These are phyloP conservation scores for Aepyceros melampus DNA, from an alignment of 2,113 vertebrate genomes.

Conservation along the genomic window DNA sequence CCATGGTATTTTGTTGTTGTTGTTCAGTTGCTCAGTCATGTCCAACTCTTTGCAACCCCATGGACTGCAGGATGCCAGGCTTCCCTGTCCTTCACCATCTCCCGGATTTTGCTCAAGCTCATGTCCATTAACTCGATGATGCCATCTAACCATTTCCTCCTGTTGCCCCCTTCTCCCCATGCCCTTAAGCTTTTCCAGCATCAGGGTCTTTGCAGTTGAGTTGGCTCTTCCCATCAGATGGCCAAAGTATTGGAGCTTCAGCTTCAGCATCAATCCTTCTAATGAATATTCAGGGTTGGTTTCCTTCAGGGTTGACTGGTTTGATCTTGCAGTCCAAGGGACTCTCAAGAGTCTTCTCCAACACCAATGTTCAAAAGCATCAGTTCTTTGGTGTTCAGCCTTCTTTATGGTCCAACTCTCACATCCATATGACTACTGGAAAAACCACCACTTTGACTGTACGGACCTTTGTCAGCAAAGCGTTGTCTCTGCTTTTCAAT, in stretches of 20 bases:
- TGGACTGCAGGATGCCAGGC: neutral
- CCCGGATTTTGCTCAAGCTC: neutral
- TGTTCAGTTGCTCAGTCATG: neutral
- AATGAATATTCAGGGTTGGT: neutral
- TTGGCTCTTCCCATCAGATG: neutral
- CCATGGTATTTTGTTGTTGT: neutral
- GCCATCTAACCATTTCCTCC: neutral
- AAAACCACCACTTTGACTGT: neutral
- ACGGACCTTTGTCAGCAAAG: neutral
- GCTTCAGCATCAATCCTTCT: neutral
- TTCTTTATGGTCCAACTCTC: neutral
- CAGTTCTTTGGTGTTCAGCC: neutral
- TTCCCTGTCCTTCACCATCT: neutral
- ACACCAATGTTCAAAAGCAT: neutral
- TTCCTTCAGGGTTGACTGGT: neutral
- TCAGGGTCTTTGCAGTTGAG: neutral
- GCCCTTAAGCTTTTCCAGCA: neutral
- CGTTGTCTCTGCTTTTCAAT: neutral
- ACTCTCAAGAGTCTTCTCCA: neutral
- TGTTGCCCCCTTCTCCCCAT: neutral
- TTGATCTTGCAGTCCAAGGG: neutral
- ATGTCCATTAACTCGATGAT: neutral
- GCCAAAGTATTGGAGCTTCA: neutral
- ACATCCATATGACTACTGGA: neutral
- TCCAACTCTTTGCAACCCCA: neutral